These are phyloP conservation scores for Cryptoprocta ferox DNA, from an alignment of 2,797 vertebrate genomes.

Conservation along the genomic window DNA sequence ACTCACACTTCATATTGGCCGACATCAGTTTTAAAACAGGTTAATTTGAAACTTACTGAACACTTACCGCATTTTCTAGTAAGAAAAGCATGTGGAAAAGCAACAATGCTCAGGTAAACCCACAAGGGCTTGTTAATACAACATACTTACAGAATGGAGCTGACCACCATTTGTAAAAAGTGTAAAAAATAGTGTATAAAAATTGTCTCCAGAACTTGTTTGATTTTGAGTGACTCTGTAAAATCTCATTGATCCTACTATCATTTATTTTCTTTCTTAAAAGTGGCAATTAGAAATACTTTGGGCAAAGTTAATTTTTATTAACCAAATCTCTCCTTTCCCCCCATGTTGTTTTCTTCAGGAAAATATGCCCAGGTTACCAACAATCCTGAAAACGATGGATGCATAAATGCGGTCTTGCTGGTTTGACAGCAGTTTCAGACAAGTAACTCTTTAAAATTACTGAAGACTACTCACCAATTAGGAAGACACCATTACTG, in stretches of 20 bases:
- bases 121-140: not conserved
- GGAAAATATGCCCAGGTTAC: slow-evolving; percentile 99
- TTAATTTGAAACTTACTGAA: slow-evolving; percentile 5
- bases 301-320: slow-evolving; percentile 34
- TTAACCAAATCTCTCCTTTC: slow-evolving; percentile 50
- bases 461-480: not conserved
- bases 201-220: not conserved
- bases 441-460: not conserved
- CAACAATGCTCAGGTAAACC: not conserved
- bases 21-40: slow-evolving; percentile 4
- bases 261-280: not conserved
- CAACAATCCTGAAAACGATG: slow-evolving; percentile 99
- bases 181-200: not conserved
- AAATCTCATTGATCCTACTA: not conserved
- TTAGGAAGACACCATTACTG: not conserved
- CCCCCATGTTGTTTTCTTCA: slow-evolving; percentile 44
- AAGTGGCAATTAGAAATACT: not conserved
- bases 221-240: not conserved
- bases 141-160: not conserved
- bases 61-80: not conserved
- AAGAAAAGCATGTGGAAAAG: slow-evolving; percentile 14
- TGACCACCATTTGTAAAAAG: not conserved
- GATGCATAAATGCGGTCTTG: slow-evolving; percentile 97
- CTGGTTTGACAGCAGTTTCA: slow-evolving; percentile 89
- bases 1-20: not conserved